Percentiles rank a stretch among this genome's conserved stretches.
Evolutionary conservation across 35 echinoderm and acorn worm genomes (phyloP).

Genomic region (Anneissia japonica): DNA sequence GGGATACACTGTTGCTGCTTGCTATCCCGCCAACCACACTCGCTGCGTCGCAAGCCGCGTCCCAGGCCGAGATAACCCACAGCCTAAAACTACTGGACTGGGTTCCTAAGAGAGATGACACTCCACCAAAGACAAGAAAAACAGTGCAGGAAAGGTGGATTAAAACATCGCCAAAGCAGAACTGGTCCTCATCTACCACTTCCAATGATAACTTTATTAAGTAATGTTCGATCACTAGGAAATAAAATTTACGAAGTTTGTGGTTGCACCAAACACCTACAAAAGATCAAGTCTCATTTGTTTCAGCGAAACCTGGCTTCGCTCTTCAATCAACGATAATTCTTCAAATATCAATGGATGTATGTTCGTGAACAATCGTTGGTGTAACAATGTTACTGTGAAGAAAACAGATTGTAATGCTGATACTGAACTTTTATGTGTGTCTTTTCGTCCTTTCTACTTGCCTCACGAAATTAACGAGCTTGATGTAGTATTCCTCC

Average conservation of each 20-base stretch:
- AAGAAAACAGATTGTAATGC: slow-evolving; percentile 2
- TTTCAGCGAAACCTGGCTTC: slow-evolving; percentile 17
- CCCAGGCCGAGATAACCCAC: too few relatives aligned
- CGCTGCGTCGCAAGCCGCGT: too few relatives aligned
- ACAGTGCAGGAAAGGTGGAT: too few relatives aligned
- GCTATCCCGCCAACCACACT: too few relatives aligned
- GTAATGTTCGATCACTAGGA: slow-evolving; percentile 6
- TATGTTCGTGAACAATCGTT: background rate
- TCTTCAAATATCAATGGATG: background rate
- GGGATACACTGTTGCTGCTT: too few relatives aligned
- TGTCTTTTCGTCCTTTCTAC: slow-evolving; percentile 31
- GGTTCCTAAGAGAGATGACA: too few relatives aligned
- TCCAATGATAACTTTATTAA: background rate
- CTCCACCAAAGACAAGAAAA: too few relatives aligned
- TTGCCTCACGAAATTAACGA: slow-evolving; percentile 19
- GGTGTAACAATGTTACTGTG: slow-evolving; percentile 18
- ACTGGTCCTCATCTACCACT: slow-evolving; percentile 4
- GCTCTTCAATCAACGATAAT: background rate
- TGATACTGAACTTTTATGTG: slow-evolving; percentile 19
- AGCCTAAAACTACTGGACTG: too few relatives aligned
- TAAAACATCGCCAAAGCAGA: too few relatives aligned
- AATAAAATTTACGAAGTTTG: slow-evolving; percentile 24
- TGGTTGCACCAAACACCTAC: background rate
- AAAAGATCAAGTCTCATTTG: slow-evolving; percentile 12
- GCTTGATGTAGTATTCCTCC: slow-evolving; percentile 6